phyloP scores from a whole-genome alignment of 2,113 vertebrate genomes.

The Erythrocercus mccallii region DNA sequence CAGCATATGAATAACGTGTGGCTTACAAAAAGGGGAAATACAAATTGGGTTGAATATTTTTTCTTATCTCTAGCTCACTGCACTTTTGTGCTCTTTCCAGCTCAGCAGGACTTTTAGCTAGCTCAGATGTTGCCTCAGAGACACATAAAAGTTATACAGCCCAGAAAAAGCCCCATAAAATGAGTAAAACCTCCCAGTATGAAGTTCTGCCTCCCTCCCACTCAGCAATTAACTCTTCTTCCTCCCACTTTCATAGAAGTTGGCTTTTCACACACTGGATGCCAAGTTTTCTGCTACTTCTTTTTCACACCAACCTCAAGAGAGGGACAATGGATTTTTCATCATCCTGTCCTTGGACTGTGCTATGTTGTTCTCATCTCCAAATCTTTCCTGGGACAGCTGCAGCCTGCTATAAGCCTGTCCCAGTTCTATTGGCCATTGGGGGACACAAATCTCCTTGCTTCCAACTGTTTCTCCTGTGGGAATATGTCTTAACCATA shows the following conservation, averaged over 20 bases:
- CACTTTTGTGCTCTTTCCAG: background rate
- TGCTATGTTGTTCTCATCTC: background rate
- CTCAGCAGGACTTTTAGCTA: background rate
- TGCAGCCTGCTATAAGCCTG: background rate
- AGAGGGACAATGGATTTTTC: background rate
- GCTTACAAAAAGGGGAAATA: background rate
- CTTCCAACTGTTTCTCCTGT: background rate
- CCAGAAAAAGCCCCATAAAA: conserved; percentile 27
- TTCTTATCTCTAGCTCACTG: conserved; percentile 28
- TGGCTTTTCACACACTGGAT: background rate
- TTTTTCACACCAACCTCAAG: background rate
- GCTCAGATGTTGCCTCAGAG: conserved; percentile 36
- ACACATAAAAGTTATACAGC: conserved; percentile 34
- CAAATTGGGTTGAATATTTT: background rate
- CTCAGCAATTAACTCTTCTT: conserved; percentile 32
- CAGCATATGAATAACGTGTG: background rate
- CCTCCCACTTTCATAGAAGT: background rate
- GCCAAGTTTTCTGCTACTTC: background rate
- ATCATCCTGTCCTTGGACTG: background rate
- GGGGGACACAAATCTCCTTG: background rate
- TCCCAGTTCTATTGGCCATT: background rate
- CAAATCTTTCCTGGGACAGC: background rate
- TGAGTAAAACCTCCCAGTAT: conserved; percentile 47
- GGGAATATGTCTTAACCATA: background rate
- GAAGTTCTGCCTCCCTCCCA: conserved; percentile 1